phyloP scores from a whole-genome alignment of 2,888 invertebrate species.

The Scaptomyza polygonia region DNA sequence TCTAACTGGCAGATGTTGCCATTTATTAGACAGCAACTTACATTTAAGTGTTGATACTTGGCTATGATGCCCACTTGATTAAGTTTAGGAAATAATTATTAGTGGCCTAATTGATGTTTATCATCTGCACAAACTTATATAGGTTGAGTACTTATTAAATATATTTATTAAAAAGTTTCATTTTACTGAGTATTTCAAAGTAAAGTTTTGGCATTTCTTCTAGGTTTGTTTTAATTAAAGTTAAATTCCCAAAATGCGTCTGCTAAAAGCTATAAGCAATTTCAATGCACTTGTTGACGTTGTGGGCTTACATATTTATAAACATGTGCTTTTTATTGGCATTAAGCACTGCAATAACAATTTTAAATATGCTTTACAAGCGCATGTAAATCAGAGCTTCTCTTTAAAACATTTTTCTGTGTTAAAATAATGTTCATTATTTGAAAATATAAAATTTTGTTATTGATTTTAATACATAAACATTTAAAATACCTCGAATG shows the following conservation, averaged over 20 bases:
- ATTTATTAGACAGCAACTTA: constrained; percentile 5
- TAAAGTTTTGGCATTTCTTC: not conserved
- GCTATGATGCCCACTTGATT: constrained; percentile 15
- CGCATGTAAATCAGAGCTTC: not conserved
- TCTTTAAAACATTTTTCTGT: not conserved
- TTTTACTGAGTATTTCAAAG: constrained; percentile 11
- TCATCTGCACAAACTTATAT: not conserved
- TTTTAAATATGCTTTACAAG: not conserved
- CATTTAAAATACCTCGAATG: no score
- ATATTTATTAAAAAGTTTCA: not conserved
- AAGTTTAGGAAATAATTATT: not conserved
- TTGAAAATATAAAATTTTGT: no score
- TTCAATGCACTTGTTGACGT: constrained; percentile 1
- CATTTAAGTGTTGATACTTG: constrained; percentile 15
- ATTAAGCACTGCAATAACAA: not conserved
- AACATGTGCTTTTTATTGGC: not conserved
- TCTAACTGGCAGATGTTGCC: constrained; percentile 50
- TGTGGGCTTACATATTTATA: not conserved
- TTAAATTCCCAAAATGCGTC: constrained; percentile 17
- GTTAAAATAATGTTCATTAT: no score
- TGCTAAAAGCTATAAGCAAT: constrained; percentile 16
- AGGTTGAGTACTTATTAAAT: not conserved
- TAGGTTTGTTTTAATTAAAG: constrained; percentile 7
- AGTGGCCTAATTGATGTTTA: not conserved
- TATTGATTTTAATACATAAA: no score